A percentile compares a stretch with the other conserved stretches of the same genome.
These are phyloP conservation scores for Ictalurus furcatus DNA, from an alignment of 2,113 vertebrate genomes.

Conservation along the genomic window DNA sequence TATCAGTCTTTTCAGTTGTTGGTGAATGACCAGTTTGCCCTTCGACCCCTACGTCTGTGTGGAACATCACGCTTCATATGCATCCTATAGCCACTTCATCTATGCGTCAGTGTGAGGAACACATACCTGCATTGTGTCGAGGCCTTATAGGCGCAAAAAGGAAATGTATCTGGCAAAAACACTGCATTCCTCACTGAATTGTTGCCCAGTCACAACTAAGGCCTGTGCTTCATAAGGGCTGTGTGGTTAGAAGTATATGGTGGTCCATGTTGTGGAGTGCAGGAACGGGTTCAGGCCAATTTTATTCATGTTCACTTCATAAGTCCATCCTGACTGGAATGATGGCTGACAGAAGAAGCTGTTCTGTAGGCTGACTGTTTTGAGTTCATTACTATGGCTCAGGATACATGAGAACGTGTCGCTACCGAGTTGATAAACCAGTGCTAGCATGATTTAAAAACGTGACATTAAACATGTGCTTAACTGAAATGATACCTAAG, in stretches of 20 bases:
- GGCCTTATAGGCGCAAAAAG: background rate
- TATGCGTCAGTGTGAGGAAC: conserved; percentile 56
- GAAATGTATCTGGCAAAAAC: conserved; percentile 1
- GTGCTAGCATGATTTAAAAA: conserved; percentile 26
- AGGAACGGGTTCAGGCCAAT: background rate
- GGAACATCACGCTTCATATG: conserved; percentile 31
- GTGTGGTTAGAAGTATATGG: background rate
- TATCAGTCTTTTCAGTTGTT: background rate
- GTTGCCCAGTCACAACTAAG: background rate
- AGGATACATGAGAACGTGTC: conserved; percentile 15
- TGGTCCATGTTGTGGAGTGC: background rate
- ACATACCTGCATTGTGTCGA: background rate
- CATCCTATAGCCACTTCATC: conserved; percentile 41
- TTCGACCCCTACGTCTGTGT: background rate
- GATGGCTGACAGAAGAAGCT: background rate
- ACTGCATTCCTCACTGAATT: conserved; percentile 33
- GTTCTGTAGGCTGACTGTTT: background rate
- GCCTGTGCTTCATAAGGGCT: background rate
- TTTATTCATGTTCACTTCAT: conserved; percentile 8
- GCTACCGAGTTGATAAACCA: conserved; percentile 25
- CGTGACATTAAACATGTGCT: background rate
- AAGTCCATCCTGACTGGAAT: background rate
- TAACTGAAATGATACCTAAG: conserved; percentile 51
- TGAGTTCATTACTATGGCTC: background rate
- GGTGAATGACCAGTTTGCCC: background rate